phyloP scores from a whole-genome alignment of 1,140 invertebrate species.

The Drosophila yakuba region DNA sequence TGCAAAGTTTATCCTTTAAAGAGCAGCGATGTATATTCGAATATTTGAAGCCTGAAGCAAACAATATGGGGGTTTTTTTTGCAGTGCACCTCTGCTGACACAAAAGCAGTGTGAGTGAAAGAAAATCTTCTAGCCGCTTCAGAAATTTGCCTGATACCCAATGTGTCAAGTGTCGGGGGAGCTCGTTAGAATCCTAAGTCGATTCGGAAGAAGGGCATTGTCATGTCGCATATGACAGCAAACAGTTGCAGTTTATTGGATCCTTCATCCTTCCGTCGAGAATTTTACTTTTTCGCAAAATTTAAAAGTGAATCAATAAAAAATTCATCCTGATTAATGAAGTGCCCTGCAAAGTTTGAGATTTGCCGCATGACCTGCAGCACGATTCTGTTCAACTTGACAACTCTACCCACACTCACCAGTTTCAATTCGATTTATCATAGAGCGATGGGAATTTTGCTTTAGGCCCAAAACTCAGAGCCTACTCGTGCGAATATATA shows the following conservation, averaged over 20 bases:
- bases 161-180: constrained; percentile 35
- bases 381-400: constrained; percentile 3
- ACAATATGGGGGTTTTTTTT: not conserved
- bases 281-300: constrained; percentile 6
- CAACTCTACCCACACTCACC: no score
- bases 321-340: constrained; percentile 49
- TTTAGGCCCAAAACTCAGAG: constrained; percentile 3
- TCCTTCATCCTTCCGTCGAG: not conserved
- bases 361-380: constrained; percentile 47
- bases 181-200: constrained; percentile 6
- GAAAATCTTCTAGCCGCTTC: constrained; percentile 39
- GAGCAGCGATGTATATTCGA: not conserved
- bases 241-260: constrained; percentile 30
- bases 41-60: no score
- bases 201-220: constrained; percentile 28
- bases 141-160: constrained; percentile 37
- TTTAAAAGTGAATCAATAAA: constrained; percentile 15
- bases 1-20: no score
- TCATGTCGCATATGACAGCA: constrained; percentile 57
- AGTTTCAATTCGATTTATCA: constrained; percentile 49
- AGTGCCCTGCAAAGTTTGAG: constrained; percentile 21
- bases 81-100: constrained; percentile 25
- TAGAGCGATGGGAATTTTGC: not conserved
- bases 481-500: constrained; percentile 51
- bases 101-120: constrained; percentile 54